Conservation (phyloP, 2,797 vertebrate species). For the Channallabes apus region DNA sequence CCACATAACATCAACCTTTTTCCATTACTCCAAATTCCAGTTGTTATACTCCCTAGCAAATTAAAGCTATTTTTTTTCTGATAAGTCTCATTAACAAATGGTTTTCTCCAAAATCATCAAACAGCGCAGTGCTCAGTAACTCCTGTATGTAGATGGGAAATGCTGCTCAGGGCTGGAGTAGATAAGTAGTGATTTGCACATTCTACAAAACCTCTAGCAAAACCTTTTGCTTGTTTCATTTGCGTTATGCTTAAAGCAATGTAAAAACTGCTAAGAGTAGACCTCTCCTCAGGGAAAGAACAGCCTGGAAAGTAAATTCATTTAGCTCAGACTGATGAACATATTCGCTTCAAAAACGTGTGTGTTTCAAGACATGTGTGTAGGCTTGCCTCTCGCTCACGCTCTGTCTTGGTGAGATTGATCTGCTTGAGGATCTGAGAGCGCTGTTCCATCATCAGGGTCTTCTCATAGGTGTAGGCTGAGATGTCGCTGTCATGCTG, state of each 20-base stretch:
- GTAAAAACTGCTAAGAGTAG: constrained; percentile 2
- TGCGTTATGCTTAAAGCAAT: constrained; percentile 10
- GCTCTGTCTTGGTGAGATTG: constrained; percentile 93
- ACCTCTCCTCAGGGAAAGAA: constrained; percentile 23
- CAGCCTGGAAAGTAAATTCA: constrained; percentile 22
- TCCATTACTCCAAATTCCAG: too few species aligned
- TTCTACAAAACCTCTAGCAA: too few species aligned
- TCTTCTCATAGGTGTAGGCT: constrained; percentile 97
- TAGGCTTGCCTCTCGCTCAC: constrained; percentile 86
- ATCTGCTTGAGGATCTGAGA: constrained; percentile 98
- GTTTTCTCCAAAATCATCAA: background rate
- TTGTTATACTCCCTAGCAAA: too few species aligned
- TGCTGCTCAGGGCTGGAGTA: constrained; percentile 10
- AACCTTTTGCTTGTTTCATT: constrained; percentile 39
- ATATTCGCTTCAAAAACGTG: background rate
- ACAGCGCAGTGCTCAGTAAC: background rate
- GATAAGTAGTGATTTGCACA: constrained; percentile 12
- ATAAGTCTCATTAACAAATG: too few species aligned
- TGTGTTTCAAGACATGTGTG: background rate
- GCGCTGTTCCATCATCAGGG: constrained; percentile 94
- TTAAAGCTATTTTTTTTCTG: too few species aligned
- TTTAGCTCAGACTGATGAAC: constrained; percentile 26
- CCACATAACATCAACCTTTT: too few species aligned
- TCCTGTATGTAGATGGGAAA: background rate
- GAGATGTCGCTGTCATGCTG: constrained; percentile 97